Base-by-base conservation (phyloP, 2,888 invertebrate species). In the Chelonus formosanus region DNA sequence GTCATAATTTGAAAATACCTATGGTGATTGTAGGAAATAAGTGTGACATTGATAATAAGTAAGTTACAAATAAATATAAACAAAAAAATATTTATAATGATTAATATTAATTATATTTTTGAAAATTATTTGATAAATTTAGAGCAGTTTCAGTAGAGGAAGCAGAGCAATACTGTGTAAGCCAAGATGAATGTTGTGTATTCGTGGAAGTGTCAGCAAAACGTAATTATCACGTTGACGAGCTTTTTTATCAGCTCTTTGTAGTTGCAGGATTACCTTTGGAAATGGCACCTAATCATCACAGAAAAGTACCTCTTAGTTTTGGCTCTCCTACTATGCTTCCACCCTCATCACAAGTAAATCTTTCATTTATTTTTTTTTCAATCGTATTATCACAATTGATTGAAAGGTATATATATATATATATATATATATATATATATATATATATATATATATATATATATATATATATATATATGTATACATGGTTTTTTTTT, bases 1-100 rank as follows among this genome's bases (percentile, higher is more conserved):
- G 34, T 86, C 81, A 74, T 73, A 78, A 75, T 70, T 74, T 80
- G 56, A 80, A 90, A 79, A 92, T 94, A 55, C 94, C 94, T 48
- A 94, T 95, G 91, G 91, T 95, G 60, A 89, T 95, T 68, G 94
- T 93, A 3, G 95, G 94, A 61, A 95, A 95, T 83, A 95, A 95
- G 86, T 91, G 92, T 83, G 95, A 95, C 85, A 89, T 88, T 77
- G 94, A 94, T 56, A 88, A 91, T 77, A 91, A 90, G 93, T 93
- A 81, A 84, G 88, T 84, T 67, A 58, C 53, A 54, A 50, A 40
- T 61, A 63, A 7, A 52, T 35, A 10, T 40, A 3, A 32, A 5
- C 20, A 4, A 47, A 34, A 2, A 36, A 4, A 4, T 5, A 10
- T 35, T 4, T 6, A 36, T 31, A 40, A 50, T 40, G 1, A 20